Conservation (phyloP, 1,140 invertebrate species). For the Cydia amplana region DNA sequence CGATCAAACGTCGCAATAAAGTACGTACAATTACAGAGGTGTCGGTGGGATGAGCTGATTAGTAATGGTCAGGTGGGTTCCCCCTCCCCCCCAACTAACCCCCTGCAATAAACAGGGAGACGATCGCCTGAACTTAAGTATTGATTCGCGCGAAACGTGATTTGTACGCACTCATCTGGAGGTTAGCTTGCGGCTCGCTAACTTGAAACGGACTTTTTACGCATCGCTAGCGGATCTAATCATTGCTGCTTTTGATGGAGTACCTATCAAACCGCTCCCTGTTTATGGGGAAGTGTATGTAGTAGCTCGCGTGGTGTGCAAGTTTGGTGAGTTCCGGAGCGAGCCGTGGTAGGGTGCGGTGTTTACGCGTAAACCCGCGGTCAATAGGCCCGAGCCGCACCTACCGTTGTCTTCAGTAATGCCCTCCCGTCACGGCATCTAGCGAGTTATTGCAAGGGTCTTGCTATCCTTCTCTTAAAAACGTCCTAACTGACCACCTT, state of each 20-base stretch:
- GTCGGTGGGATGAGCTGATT: slow-evolving; percentile 76
- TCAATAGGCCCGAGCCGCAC: slow-evolving; percentile 71
- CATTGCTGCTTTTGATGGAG: slow-evolving; percentile 40
- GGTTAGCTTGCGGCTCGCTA: slow-evolving; percentile 50
- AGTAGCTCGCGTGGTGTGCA: not conserved
- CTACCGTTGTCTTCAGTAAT: slow-evolving; percentile 70
- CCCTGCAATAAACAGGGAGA: slow-evolving; percentile 54
- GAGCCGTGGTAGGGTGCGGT: slow-evolving; percentile 49
- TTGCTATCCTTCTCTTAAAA: slow-evolving; percentile 13
- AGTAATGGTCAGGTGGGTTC: slow-evolving; percentile 75
- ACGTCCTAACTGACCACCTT: not conserved
- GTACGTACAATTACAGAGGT: slow-evolving; percentile 69
- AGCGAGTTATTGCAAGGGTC: slow-evolving; percentile 57
- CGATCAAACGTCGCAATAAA: slow-evolving; percentile 53
- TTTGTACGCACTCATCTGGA: slow-evolving; percentile 78
- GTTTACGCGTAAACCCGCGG: slow-evolving; percentile 67
- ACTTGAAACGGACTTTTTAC: slow-evolving; percentile 40
- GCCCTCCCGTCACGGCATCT: slow-evolving; percentile 67
- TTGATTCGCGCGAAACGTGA: slow-evolving; percentile 79
- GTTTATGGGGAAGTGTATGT: slow-evolving; percentile 34
- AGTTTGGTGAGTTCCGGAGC: slow-evolving; percentile 32
- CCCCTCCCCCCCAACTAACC: slow-evolving; percentile 51
- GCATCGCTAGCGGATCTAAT: slow-evolving; percentile 37
- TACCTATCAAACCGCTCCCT: not conserved
- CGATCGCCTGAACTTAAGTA: slow-evolving; percentile 78